Conservation (phyloP, 2,888 invertebrate genomes). For the Acleris holmiana region DNA sequence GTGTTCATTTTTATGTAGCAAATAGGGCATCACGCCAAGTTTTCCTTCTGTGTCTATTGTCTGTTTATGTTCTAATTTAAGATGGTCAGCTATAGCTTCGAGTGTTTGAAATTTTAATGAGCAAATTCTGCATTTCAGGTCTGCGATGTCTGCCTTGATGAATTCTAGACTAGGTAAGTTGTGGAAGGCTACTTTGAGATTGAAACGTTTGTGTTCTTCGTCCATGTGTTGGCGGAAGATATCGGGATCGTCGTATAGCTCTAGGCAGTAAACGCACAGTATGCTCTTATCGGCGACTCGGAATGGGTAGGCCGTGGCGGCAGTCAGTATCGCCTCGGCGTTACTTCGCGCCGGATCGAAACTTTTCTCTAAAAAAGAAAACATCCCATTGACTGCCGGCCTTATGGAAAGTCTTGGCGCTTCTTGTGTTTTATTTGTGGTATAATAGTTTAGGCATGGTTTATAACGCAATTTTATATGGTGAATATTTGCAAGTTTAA, state of each 20-base stretch:
- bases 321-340: slow-evolving; percentile 68
- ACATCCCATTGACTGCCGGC: slow-evolving; percentile 45
- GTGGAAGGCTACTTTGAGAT: slow-evolving; percentile 66
- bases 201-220: slow-evolving; percentile 64
- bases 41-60: slow-evolving; percentile 56
- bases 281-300: slow-evolving; percentile 74
- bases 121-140: slow-evolving; percentile 65
- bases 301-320: slow-evolving; percentile 76
- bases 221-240: slow-evolving; percentile 67
- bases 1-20: slow-evolving; percentile 59
- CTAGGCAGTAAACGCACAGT: slow-evolving; percentile 76
- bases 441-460: slow-evolving; percentile 6
- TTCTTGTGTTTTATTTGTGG: slow-evolving; percentile 4
- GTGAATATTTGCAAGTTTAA: not conserved
- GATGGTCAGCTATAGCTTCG: slow-evolving; percentile 59
- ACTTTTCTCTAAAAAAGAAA: slow-evolving; percentile 75
- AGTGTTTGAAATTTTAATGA: slow-evolving; percentile 48
- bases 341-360: slow-evolving; percentile 71
- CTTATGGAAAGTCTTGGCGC: slow-evolving; percentile 36
- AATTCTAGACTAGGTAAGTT: slow-evolving; percentile 71
- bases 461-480: not conserved
- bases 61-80: slow-evolving; percentile 53
- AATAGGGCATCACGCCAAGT: slow-evolving; percentile 72
- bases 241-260: slow-evolving; percentile 67
- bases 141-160: slow-evolving; percentile 69